Evolutionary conservation across 2,113 vertebrate genomes (phyloP).

Genomic region (Chiloscyllium plagiosum): DNA sequence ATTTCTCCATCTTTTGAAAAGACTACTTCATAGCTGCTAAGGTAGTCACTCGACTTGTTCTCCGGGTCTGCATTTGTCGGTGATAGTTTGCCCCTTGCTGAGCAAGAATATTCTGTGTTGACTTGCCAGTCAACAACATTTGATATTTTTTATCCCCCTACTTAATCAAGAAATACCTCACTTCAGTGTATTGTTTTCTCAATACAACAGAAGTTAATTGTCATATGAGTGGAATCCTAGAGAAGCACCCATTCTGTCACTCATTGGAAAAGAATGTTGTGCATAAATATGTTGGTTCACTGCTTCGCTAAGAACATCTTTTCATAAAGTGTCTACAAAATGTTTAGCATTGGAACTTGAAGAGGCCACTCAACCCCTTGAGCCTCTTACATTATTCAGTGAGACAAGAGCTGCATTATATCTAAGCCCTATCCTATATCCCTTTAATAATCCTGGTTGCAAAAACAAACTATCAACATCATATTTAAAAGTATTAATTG

Average conservation of each 20-base stretch:
- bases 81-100: not conserved
- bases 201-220: not conserved
- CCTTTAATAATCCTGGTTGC: not conserved
- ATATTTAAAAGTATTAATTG: not conserved
- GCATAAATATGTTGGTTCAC: not conserved
- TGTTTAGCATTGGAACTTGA: not conserved
- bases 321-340: not conserved
- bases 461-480: not conserved
- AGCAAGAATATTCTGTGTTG: not conserved
- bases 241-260: not conserved
- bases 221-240: too few relatives aligned
- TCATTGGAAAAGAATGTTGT: not conserved
- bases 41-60: not conserved
- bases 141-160: not conserved
- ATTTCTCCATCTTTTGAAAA: not conserved
- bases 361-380: not conserved
- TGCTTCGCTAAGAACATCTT: not conserved
- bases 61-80: not conserved
- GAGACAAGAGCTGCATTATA: not conserved
- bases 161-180: not conserved
- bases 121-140: not conserved
- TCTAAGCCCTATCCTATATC: not conserved
- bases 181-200: not conserved
- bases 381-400: too few relatives aligned
- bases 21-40: not conserved